Evolutionary conservation across 2,113 vertebrate genomes (phyloP), one percentile per base, ranked within the genome.

Genomic region (Hemiscyllium ocellatum): DNA sequence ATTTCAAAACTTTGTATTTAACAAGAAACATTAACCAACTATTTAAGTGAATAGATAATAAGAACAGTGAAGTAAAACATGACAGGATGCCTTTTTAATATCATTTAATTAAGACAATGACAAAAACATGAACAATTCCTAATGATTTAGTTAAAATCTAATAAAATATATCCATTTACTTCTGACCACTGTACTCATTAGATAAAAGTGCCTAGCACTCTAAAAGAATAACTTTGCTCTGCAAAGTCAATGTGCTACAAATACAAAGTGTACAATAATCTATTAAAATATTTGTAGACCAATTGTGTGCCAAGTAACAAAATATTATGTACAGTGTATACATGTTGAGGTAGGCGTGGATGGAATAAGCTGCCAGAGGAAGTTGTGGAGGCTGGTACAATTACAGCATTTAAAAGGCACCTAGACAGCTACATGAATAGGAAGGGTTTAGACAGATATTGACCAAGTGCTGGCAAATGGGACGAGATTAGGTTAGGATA

Each of bases 141-240:
- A 61, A 91, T 1, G 66, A 93, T 42, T 66, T 20, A 93, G 80
- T 33, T 24, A 70, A 69, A 24, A 94, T 42, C 24, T 26, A 94
- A 95, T 94, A 47, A 90, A 90, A 90, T 94, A 47, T 72, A 26
- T 42, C 42, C 17, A 10, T 76, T 47, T 24, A 95, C 52, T 95
- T 95, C 68, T 52, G 33, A 13, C 26, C 93, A 70, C 22, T 42
- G 70, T 24, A 94, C 20, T 70, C 26, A 42, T 52, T 26, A 50
- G 29, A 6, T 33, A n/a, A 52, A 50, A 94, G 47, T 52, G 69
- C 69, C 15, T 50, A 33, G 65, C 24, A 50, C 70, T 50, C 68
- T 52, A 70, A 95, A 72, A 72, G 15, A 50, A 26, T 52, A 72
- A 76, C 66, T 95, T 95, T 76, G 66, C 37, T 70, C 94, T 95